Conservation (phyloP, 2,888 invertebrate genomes). For the Girardia tigrina region DNA sequence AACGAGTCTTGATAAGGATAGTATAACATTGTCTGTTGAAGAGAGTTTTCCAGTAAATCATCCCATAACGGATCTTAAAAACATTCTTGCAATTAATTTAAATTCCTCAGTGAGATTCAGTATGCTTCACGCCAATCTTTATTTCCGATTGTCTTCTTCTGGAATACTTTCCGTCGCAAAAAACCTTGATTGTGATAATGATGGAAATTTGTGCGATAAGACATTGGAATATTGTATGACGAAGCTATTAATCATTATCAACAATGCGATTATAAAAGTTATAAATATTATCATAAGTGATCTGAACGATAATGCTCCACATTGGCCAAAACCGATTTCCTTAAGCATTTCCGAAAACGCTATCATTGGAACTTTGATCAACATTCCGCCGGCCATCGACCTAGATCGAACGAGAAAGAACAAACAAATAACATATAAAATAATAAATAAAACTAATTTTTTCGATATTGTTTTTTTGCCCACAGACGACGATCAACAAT, state of each 20-base stretch:
- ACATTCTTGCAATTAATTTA: background rate
- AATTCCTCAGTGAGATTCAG: background rate
- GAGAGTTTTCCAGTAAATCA: conserved; percentile 8
- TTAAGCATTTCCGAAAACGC: conserved; percentile 4
- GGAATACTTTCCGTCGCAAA: conserved; percentile 1
- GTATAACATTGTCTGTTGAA: background rate
- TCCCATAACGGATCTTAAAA: background rate
- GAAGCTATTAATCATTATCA: background rate
- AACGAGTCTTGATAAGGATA: background rate
- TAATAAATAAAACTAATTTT: background rate
- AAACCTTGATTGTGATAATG: background rate
- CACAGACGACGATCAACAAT: conserved; percentile 2
- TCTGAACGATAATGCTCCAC: conserved; percentile 5
- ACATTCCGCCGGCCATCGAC: conserved; percentile 4
- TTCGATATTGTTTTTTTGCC: background rate
- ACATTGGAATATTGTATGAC: conserved; percentile 17
- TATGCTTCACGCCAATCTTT: background rate
- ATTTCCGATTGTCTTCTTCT: background rate
- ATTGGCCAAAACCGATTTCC: background rate
- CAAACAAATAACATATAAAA: background rate
- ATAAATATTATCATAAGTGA: background rate
- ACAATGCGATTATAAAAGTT: background rate
- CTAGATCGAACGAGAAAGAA: background rate
- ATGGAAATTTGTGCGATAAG: background rate
- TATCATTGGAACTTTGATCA: background rate